Evolutionary conservation across 2,797 vertebrate genomes (phyloP).

Genomic region (Urosaurus nigricauda): DNA sequence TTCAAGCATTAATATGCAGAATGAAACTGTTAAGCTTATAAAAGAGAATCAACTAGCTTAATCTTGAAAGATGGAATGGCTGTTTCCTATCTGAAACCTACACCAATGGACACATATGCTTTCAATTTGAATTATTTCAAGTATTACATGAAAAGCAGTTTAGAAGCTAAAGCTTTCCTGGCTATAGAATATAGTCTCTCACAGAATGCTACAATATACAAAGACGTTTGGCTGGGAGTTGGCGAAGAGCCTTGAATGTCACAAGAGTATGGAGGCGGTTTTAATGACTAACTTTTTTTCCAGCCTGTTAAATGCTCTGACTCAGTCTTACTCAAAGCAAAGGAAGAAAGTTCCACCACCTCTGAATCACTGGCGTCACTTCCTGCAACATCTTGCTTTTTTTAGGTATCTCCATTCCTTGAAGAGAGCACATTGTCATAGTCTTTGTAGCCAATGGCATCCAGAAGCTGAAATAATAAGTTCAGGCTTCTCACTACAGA

Average conservation of each 20-base stretch:
- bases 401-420: background rate
- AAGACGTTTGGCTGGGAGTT: slow-evolving; percentile 11
- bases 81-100: slow-evolving; percentile 16
- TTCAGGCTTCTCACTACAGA: background rate
- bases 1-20: slow-evolving; percentile 13
- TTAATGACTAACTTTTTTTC: slow-evolving; percentile 8
- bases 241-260: background rate
- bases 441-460: background rate
- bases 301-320: slow-evolving; percentile 11
- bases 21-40: background rate
- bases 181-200: background rate
- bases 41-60: slow-evolving; percentile 20
- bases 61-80: background rate
- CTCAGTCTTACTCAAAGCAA: slow-evolving; percentile 39
- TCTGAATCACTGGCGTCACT: slow-evolving; percentile 34
- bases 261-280: slow-evolving; percentile 9
- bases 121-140: background rate
- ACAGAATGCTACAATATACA: slow-evolving; percentile 18
- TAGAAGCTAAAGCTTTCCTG: background rate
- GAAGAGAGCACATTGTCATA: background rate
- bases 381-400: slow-evolving; percentile 26
- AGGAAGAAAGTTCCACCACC: slow-evolving; percentile 25
- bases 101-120: background rate
- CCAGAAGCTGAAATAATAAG: background rate
- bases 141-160: background rate